A percentile compares a stretch with the other conserved stretches of the same genome.
Conservation (phyloP, 1,140 invertebrate genomes). For the Tetramorium parvispinum region DNA sequence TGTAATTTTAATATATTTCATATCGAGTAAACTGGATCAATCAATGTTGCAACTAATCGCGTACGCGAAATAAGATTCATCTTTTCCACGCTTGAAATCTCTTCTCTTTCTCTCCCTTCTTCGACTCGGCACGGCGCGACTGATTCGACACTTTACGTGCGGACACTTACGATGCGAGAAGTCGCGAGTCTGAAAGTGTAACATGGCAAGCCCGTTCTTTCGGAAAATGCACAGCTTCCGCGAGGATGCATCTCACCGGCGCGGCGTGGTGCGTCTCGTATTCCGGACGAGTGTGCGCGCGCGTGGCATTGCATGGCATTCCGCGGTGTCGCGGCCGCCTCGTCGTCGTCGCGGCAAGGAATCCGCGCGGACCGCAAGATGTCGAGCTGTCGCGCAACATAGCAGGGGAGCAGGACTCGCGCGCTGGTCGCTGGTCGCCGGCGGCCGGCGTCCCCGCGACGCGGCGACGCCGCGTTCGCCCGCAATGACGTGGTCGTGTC, state of each 20-base stretch:
- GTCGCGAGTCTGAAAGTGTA: background rate
- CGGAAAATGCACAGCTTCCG: background rate
- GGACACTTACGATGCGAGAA: background rate
- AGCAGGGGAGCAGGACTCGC: conserved; percentile 58
- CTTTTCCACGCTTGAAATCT: background rate
- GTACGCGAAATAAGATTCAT: background rate
- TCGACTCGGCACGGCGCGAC: background rate
- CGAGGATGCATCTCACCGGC: background rate
- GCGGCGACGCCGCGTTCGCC: background rate
- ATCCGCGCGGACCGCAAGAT: conserved; percentile 73
- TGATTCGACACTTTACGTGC: background rate
- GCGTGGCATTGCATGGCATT: background rate
- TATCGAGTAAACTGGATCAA: background rate
- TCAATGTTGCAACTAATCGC: background rate
- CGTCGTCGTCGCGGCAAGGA: conserved; percentile 45
- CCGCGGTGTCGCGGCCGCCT: conserved; percentile 3
- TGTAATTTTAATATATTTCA: background rate
- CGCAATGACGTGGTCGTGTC: background rate
- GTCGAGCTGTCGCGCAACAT: conserved; percentile 75
- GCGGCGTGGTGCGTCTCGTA: background rate
- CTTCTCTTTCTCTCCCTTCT: background rate
- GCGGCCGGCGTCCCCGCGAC: background rate
- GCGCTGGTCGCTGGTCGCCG: conserved; percentile 58
- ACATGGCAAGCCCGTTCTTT: too few species aligned
- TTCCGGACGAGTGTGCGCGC: background rate